phyloP scores from a whole-genome alignment of 2,888 invertebrate species.

The Alsophila aescularia region DNA sequence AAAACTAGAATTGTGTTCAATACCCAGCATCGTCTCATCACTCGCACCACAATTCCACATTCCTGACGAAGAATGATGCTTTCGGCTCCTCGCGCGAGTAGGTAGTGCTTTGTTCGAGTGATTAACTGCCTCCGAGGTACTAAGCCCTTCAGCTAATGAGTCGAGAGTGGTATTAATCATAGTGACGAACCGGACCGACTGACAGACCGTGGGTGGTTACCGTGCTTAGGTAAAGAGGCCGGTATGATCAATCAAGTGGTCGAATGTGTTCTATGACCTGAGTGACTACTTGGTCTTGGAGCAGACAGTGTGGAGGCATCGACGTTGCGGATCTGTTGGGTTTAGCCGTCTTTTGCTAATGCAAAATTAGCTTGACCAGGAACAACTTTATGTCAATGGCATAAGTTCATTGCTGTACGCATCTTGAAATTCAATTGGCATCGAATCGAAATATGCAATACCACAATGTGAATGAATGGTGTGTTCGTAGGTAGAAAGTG shows the following conservation, averaged over 20 bases:
- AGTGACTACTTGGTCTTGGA: background rate
- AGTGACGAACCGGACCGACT: slow-evolving; percentile 73
- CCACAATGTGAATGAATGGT: background rate
- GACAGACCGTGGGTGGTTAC: slow-evolving; percentile 73
- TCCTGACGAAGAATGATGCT: slow-evolving; percentile 85
- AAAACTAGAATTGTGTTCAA: background rate
- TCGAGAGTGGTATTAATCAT: slow-evolving; percentile 82
- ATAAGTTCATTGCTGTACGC: too few relatives aligned
- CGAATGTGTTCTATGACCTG: slow-evolving; percentile 12
- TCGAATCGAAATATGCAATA: background rate
- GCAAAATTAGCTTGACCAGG: background rate
- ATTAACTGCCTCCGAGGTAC: slow-evolving; percentile 77
- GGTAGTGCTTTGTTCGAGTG: slow-evolving; percentile 83
- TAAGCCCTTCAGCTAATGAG: slow-evolving; percentile 84
- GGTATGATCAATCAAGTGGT: slow-evolving; percentile 31
- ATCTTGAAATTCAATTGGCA: too few relatives aligned
- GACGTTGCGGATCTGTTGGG: background rate
- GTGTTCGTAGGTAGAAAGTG: background rate
- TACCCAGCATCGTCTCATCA: slow-evolving; percentile 28
- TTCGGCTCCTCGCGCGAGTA: slow-evolving; percentile 80
- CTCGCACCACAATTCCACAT: slow-evolving; percentile 62
- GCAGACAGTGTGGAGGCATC: background rate
- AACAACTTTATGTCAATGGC: too few relatives aligned
- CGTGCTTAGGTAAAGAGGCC: slow-evolving; percentile 48
- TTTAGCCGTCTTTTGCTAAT: background rate